Evolutionary conservation across 2,888 invertebrate genomes (phyloP), one percentile per base, ranked within the genome.

Genomic region (Athalia cordata): DNA sequence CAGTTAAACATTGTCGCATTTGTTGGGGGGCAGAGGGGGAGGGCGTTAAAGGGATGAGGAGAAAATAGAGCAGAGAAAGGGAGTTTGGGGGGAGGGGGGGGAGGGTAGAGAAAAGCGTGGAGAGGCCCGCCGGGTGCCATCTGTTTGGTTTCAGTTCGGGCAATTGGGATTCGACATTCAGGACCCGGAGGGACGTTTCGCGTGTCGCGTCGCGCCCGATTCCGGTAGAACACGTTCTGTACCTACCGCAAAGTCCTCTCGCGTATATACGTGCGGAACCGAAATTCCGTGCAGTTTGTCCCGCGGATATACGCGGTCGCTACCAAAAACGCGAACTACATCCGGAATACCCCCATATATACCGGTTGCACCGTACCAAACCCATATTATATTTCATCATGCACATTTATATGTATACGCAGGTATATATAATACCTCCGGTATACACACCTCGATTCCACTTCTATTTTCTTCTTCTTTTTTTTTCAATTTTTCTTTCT

Each of bases 141-240:
- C 75, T 75, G 75, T 75, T 75, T 62, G 75, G 75, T 75, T 75
- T 62, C 75, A 75, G 75, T 75, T 64, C 75, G 75, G 75, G 75
- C 75, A 75, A 75, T 75, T 75, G 75, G 75, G 75, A 75, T 75
- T 62, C 75, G 75, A 61, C 75, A 50, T 75, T 62, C 75, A 62
- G 75, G 55, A 75, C 75, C 75, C 75, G 50, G 29, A 55, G 75
- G 72, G 72, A 72, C 59, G 29, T 7, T 45, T 11, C 29, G 9
- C 55, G 59, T 59, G 65, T 11, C 65, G 65, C 70, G 15, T n/a
- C 72, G 72, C 72, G 59, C 29, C 29, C 29, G 75, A 75, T 62
- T 49, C 62, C 55, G 64, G 57, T 47, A 49, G 75, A 50, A 75
- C 75, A 75, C 75, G 75, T 75, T 75, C 75, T 49, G 49, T 29